These are phyloP conservation scores for Melanostigma gelatinosum DNA, from an alignment of 2,113 vertebrate species.

Conservation along the genomic window DNA sequence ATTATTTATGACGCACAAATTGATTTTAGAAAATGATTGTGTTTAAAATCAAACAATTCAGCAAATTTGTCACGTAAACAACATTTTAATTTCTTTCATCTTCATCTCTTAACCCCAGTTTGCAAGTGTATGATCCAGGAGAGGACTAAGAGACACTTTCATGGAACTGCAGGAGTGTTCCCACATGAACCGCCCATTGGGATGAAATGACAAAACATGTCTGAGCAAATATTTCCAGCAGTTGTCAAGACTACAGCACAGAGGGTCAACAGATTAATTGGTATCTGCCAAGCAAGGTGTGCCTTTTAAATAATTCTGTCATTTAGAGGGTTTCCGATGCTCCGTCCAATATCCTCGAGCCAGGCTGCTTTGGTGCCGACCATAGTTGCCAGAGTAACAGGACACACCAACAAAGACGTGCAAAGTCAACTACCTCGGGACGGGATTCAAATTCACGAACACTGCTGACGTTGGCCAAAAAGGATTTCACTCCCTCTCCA, in stretches of 20 bases:
- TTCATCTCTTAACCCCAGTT: background rate
- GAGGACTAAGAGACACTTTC: conserved; percentile 38
- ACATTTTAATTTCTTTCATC: background rate
- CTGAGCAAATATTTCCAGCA: conserved; percentile 49
- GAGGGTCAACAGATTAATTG: conserved; percentile 57
- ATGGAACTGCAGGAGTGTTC: conserved; percentile 30
- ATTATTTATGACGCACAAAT: background rate
- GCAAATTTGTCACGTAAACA: background rate
- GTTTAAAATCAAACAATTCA: conserved; percentile 13
- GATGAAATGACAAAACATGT: conserved; percentile 43
- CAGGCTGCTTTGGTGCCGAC: conserved; percentile 25
- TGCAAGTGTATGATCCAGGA: background rate
- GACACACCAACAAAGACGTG: conserved; percentile 60
- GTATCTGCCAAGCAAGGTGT: conserved; percentile 55
- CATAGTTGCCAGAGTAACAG: conserved; percentile 58
- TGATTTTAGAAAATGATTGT: background rate
- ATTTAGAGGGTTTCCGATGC: conserved; percentile 54
- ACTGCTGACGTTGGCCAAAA: conserved; percentile 61
- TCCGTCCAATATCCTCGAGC: conserved; percentile 27
- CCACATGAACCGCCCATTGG: conserved; percentile 24
- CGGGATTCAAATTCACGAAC: conserved; percentile 66
- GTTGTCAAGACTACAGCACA: conserved; percentile 61
- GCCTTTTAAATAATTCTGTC: conserved; percentile 59
- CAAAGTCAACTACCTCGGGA: conserved; percentile 73
- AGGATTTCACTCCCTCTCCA: conserved; percentile 52